A percentile compares a stretch with the other conserved stretches of the same genome.
Conservation (phyloP, 1,140 invertebrate species). For the Ceratosolen solmsi region DNA sequence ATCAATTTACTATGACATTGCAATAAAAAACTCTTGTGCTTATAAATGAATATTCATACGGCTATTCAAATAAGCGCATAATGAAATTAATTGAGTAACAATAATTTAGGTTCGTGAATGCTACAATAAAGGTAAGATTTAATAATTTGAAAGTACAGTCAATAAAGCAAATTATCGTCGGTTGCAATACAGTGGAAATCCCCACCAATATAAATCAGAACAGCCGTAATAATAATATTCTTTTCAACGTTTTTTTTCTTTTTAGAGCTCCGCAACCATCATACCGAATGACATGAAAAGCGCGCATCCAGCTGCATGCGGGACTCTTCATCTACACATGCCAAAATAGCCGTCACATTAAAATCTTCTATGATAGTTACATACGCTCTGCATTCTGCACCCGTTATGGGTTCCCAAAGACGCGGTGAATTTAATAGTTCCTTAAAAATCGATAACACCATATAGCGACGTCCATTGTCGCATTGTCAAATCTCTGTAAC, state of each 20-base stretch:
- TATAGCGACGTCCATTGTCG: constrained; percentile 9
- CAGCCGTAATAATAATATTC: not conserved
- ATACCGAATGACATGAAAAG: not conserved
- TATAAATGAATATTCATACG: no score
- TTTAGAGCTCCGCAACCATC: not conserved
- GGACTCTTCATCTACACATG: not conserved
- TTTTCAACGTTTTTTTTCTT: not conserved
- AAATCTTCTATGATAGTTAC: not conserved
- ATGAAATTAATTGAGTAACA: not conserved
- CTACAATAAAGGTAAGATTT: not conserved
- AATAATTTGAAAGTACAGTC: not conserved
- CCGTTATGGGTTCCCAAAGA: not conserved
- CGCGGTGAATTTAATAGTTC: constrained; percentile 25
- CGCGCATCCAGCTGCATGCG: not conserved
- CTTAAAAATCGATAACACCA: constrained; percentile 46
- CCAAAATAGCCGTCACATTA: not conserved
- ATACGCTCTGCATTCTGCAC: not conserved
- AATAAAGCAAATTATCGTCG: not conserved
- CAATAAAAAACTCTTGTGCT: no score
- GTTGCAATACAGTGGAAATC: not conserved
- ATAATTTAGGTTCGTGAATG: not conserved
- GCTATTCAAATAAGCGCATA: not conserved
- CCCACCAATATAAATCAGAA: not conserved
- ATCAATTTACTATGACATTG: no score
- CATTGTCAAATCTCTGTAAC: not conserved